phyloP scores from a whole-genome alignment of 2,113 vertebrate species.

The Triplophysa tibetana region DNA sequence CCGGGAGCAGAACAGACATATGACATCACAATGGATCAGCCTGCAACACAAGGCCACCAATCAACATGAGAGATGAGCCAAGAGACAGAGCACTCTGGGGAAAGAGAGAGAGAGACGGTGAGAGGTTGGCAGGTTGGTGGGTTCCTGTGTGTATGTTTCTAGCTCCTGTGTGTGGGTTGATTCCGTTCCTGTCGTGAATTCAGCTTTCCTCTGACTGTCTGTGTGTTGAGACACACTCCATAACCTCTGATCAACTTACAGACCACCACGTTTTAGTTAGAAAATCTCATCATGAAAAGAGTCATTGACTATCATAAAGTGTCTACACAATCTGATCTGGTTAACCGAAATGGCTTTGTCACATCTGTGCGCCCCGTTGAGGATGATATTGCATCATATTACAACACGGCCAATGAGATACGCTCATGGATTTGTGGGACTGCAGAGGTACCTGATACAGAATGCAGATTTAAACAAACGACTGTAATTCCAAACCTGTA shows the following conservation, averaged over 20 bases:
- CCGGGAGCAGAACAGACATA: slow-evolving; percentile 14
- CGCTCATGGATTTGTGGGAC: too few species aligned
- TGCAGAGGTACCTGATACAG: not conserved
- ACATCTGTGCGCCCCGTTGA: not conserved
- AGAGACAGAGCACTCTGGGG: slow-evolving; percentile 20
- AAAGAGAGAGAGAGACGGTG: slow-evolving; percentile 22
- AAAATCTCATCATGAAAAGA: not conserved
- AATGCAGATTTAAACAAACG: not conserved
- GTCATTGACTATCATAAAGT: not conserved
- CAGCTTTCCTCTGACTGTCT: slow-evolving; percentile 19
- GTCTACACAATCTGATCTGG: not conserved
- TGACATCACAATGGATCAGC: slow-evolving; percentile 48
- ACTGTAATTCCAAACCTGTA: too few species aligned
- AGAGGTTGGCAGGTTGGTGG: slow-evolving; percentile 13
- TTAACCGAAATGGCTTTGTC: not conserved
- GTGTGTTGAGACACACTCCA: slow-evolving; percentile 27
- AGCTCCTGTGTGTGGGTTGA: slow-evolving; percentile 39
- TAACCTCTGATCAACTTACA: slow-evolving; percentile 24
- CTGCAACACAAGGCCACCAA: slow-evolving; percentile 35
- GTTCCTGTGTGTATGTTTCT: not conserved
- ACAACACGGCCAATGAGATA: not conserved
- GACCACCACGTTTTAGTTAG: slow-evolving; percentile 10
- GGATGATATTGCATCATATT: not conserved
- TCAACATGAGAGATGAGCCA: slow-evolving; percentile 36
- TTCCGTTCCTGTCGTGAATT: slow-evolving; percentile 46